Conservation (phyloP, 2,888 invertebrate genomes). For the Hermodice carunculata region DNA sequence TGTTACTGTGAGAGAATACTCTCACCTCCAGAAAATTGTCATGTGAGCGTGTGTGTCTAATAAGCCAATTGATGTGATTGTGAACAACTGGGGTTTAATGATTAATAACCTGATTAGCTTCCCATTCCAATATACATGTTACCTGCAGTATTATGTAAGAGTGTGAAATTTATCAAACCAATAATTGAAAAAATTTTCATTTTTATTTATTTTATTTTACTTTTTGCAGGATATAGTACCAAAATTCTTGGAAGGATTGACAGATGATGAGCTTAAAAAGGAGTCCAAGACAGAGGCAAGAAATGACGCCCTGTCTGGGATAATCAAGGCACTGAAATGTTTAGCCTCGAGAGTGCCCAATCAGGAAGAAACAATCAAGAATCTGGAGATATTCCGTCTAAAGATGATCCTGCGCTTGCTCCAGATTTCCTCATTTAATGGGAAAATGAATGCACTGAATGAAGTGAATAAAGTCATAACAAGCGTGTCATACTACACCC, state of each 20-base stretch:
- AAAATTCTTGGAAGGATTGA: slow-evolving; percentile 82
- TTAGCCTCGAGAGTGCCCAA: slow-evolving; percentile 83
- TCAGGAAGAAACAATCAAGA: slow-evolving; percentile 81
- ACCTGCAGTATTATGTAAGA: too few species aligned
- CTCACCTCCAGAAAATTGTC: too few species aligned
- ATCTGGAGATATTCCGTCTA: slow-evolving; percentile 92
- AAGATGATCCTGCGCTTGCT: slow-evolving; percentile 93
- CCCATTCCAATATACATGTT: too few species aligned
- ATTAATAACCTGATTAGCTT: neutral
- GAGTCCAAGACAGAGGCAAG: slow-evolving; percentile 95
- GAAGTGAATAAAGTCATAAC: slow-evolving; percentile 95
- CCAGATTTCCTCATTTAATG: slow-evolving; percentile 97
- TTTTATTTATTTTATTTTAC: neutral
- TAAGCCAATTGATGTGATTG: too few species aligned
- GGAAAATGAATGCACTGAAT: slow-evolving; percentile 98
- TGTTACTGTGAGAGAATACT: too few species aligned
- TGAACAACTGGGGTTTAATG: neutral
- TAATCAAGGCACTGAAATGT: slow-evolving; percentile 92
- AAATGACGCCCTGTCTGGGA: slow-evolving; percentile 94
- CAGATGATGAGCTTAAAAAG: slow-evolving; percentile 94
- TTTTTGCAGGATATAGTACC: slow-evolving; percentile 77
- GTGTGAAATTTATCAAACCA: neutral
- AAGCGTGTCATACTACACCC: slow-evolving; percentile 90
- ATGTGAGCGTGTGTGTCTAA: too few species aligned
- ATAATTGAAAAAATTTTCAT: too few species aligned